These are phyloP conservation scores for Halictus ligatus DNA, from an alignment of 2,888 invertebrate genomes.

Conservation along the genomic window DNA sequence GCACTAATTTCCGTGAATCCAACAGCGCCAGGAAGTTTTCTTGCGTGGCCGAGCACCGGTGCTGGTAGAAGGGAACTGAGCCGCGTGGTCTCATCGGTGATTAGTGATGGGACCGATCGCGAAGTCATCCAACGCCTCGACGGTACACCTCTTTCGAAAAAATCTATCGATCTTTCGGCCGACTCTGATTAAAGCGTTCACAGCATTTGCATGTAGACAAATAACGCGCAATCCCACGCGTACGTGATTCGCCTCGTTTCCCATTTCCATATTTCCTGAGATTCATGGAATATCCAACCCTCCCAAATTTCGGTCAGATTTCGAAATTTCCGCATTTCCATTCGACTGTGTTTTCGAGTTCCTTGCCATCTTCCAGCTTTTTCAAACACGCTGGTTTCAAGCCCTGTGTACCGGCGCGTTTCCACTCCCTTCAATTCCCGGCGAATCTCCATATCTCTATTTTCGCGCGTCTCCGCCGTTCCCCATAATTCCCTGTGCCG, in stretches of 20 bases:
- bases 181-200: neutral
- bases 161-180: neutral
- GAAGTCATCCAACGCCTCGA: neutral
- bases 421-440: neutral
- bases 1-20: slow-evolving; percentile 75
- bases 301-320: neutral
- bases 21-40: slow-evolving; percentile 68
- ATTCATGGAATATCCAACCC: neutral
- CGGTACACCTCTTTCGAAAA: neutral
- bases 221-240: neutral
- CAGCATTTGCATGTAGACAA: neutral
- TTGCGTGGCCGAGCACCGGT: slow-evolving; percentile 42
- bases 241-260: neutral
- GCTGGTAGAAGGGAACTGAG: slow-evolving; percentile 21
- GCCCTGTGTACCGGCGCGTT: neutral
- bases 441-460: slow-evolving; percentile 4
- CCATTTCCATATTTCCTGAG: neutral
- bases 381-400: neutral
- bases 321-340: neutral
- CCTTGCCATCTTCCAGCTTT: neutral
- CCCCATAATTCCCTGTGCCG: neutral
- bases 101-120: slow-evolving; percentile 62
- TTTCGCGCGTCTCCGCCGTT: slow-evolving; percentile 9
- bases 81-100: slow-evolving; percentile 51
- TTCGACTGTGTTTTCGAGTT: too few relatives aligned